Percentiles rank a stretch among this genome's conserved stretches.
Conservation (phyloP, 2,797 vertebrate species). For the Xenops minutus region DNA sequence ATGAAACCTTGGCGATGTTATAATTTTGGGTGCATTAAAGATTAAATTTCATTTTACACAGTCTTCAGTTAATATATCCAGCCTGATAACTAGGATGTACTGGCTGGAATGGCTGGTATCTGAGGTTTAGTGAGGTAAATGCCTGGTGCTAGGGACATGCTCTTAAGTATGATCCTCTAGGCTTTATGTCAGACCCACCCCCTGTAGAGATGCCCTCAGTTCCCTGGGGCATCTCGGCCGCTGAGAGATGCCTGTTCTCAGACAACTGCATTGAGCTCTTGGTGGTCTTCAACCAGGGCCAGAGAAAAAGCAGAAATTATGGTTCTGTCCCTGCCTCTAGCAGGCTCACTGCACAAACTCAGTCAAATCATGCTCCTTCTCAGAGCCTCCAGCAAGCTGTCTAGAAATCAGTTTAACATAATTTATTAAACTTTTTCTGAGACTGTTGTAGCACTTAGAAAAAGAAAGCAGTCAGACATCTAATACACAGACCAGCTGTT, state of each 20-base stretch:
- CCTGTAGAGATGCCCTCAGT: background rate
- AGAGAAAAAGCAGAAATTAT: background rate
- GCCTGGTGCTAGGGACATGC: background rate
- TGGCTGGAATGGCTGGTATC: background rate
- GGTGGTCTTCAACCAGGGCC: background rate
- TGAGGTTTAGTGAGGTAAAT: background rate
- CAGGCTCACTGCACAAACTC: background rate
- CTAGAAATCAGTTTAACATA: background rate
- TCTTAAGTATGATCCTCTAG: background rate
- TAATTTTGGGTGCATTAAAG: background rate
- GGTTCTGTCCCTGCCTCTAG: background rate
- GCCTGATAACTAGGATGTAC: background rate
- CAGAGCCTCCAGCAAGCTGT: background rate
- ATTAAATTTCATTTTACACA: background rate
- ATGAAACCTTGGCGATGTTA: background rate
- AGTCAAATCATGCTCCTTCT: background rate
- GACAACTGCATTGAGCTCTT: background rate
- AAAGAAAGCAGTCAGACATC: background rate
- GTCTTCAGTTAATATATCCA: background rate
- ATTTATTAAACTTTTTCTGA: background rate
- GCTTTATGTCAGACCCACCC: accelerated
- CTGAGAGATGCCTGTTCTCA: background rate
- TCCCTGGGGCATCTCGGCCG: background rate
- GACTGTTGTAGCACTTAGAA: background rate
- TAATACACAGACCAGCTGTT: background rate